A percentile compares a stretch with the other conserved stretches of the same genome.
Evolutionary conservation across 2,797 vertebrate genomes (phyloP).

Genomic region (Eulemur rubriventer): DNA sequence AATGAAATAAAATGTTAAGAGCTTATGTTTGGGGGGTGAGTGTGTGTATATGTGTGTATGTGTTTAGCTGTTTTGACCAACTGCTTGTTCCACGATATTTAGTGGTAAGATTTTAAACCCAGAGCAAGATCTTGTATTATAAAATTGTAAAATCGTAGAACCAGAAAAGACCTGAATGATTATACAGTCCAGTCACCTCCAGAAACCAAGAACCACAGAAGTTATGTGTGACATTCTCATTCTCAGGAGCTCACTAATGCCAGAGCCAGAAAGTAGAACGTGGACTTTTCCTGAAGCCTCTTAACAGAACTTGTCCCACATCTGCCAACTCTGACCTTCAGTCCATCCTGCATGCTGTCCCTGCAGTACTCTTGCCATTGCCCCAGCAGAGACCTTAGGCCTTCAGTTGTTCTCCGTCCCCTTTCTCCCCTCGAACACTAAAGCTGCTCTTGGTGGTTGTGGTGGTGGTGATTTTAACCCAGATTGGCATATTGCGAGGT

Average conservation of each 20-base stretch:
- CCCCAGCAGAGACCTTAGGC: not conserved
- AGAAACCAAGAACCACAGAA: not conserved
- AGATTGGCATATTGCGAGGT: not conserved
- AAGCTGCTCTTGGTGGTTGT: not conserved
- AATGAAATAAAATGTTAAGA: not conserved
- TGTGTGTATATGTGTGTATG: not conserved
- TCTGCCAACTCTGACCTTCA: rapidly evolving
- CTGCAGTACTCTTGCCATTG: rapidly evolving
- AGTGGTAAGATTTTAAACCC: not conserved
- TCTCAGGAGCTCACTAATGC: not conserved
- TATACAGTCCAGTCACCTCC: not conserved
- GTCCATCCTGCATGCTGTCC: not conserved
- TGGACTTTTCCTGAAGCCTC: not conserved
- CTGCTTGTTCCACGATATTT: not conserved
- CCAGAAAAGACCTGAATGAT: not conserved
- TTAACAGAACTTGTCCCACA: not conserved
- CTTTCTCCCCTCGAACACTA: no score
- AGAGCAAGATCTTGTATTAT: not conserved
- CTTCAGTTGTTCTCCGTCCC: not conserved
- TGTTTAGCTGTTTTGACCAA: not conserved
- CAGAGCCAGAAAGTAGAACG: not conserved
- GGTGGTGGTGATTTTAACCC: not conserved
- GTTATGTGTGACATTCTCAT: not conserved
- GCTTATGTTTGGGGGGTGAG: not conserved
- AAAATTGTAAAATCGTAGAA: not conserved